Percentiles rank a stretch among this genome's conserved stretches.
Evolutionary conservation across 1,140 invertebrate genomes (phyloP).

Genomic region (Rhynchophorus ferrugineus): DNA sequence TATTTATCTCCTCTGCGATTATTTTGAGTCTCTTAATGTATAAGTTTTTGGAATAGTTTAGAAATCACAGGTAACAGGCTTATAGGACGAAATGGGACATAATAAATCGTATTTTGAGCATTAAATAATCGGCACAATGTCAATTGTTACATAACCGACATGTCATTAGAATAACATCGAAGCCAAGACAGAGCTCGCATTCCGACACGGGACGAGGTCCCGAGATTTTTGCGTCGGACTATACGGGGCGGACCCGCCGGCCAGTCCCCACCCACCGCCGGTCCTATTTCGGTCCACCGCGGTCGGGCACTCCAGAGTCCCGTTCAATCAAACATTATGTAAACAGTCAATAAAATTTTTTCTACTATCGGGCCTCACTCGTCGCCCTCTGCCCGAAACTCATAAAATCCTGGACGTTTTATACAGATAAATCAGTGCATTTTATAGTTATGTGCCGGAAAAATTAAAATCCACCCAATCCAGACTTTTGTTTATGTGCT

Average conservation of each 20-base stretch:
- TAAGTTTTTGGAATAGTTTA: too few species aligned
- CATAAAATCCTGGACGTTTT: slow-evolving; percentile 1
- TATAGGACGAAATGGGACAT: too few species aligned
- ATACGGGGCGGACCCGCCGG: neutral
- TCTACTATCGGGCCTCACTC: slow-evolving; percentile 6
- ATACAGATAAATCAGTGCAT: neutral
- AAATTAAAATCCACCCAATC: neutral
- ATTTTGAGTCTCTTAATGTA: too few species aligned
- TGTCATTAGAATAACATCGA: too few species aligned
- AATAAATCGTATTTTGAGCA: too few species aligned
- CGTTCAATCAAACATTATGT: slow-evolving; percentile 11
- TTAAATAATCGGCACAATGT: too few species aligned
- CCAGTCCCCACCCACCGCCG: neutral
- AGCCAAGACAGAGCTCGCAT: too few species aligned
- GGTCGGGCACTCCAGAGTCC: neutral
- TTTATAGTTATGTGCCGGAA: neutral
- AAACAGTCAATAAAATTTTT: slow-evolving; percentile 10
- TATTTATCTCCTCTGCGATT: too few species aligned
- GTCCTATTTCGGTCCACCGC: slow-evolving; percentile 4
- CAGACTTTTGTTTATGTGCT: neutral
- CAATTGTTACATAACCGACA: too few species aligned
- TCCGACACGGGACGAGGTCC: neutral
- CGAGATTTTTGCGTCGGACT: neutral
- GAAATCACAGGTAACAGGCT: too few species aligned
- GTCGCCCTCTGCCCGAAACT: neutral